Conservation (phyloP, 2,888 invertebrate species). For the Aphodius granarius region DNA sequence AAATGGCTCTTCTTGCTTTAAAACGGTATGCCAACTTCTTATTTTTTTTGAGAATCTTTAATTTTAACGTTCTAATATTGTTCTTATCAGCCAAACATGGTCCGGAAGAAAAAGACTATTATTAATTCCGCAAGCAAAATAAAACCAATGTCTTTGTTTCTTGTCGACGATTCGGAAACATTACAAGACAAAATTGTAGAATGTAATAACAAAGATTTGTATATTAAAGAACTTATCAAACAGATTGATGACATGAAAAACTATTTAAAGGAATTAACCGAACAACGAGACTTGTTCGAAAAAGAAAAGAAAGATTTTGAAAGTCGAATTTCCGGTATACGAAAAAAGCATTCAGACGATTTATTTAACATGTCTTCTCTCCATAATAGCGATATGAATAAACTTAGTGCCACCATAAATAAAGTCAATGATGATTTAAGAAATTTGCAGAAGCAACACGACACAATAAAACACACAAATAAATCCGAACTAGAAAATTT, state of each 20-base stretch:
- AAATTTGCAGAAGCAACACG: not conserved
- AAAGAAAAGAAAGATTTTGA: constrained; percentile 49
- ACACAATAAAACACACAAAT: not conserved
- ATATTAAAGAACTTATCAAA: constrained; percentile 55
- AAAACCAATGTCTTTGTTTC: not conserved
- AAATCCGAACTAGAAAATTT: constrained; percentile 36
- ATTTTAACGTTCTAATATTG: not conserved
- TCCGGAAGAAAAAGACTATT: constrained; percentile 41
- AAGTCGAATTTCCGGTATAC: constrained; percentile 32
- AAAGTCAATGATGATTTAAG: not conserved
- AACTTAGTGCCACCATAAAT: not conserved
- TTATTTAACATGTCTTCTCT: not conserved
- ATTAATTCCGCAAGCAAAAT: constrained; percentile 26
- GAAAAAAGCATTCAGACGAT: not conserved
- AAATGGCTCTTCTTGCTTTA: constrained; percentile 44
- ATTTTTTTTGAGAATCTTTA: not conserved
- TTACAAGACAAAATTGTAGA: constrained; percentile 59
- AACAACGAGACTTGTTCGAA: constrained; percentile 50
- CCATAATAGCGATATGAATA: not conserved
- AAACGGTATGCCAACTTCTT: constrained; percentile 46
- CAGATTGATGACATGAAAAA: constrained; percentile 57
- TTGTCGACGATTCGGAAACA: constrained; percentile 38
- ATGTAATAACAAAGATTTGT: constrained; percentile 57
- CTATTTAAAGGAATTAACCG: constrained; percentile 52
- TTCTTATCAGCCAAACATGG: constrained; percentile 30